Conservation (phyloP, 2,888 invertebrate species). For the Drosophila leonis region DNA sequence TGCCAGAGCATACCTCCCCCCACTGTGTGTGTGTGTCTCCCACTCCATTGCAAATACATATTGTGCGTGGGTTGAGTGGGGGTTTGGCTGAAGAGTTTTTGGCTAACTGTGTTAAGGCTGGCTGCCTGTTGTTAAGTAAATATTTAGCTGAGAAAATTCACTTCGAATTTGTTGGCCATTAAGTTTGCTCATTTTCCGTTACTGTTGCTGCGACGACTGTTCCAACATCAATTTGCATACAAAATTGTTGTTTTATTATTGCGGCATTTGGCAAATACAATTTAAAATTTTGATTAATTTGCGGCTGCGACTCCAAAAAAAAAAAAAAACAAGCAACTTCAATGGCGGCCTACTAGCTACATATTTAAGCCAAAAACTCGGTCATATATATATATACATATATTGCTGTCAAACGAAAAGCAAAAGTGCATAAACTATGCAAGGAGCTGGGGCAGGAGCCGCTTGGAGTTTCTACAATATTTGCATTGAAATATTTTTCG, state of each 20-base stretch:
- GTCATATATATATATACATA: constrained; percentile 70
- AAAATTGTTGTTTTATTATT: constrained; percentile 60
- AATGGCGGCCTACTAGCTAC: constrained; percentile 8
- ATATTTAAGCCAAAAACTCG: constrained; percentile 51
- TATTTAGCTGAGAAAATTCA: constrained; percentile 68
- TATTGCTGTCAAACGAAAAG: constrained; percentile 71
- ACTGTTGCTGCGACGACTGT: constrained; percentile 27
- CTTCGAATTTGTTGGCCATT: constrained; percentile 77
- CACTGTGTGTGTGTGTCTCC: constrained; percentile 30
- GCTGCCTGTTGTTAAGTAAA: constrained; percentile 54
- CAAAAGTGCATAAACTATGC: constrained; percentile 77
- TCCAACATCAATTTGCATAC: constrained; percentile 75
- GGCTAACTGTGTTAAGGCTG: constrained; percentile 52
- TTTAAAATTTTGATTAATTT: constrained; percentile 74
- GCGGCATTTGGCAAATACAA: constrained; percentile 67
- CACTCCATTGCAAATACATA: constrained; percentile 13
- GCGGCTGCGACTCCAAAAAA: constrained; percentile 28
- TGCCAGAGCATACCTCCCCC: neutral
- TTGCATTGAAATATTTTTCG: constrained; percentile 80
- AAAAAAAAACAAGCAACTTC: neutral
- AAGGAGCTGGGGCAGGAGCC: neutral
- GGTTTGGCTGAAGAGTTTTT: constrained; percentile 3
- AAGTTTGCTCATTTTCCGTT: constrained; percentile 64
- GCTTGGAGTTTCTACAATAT: constrained; percentile 65
- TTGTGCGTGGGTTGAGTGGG: constrained; percentile 1